These are phyloP conservation scores for Rhabdomys pumilio DNA, from an alignment of 2,797 vertebrate genomes.

Conservation along the genomic window DNA sequence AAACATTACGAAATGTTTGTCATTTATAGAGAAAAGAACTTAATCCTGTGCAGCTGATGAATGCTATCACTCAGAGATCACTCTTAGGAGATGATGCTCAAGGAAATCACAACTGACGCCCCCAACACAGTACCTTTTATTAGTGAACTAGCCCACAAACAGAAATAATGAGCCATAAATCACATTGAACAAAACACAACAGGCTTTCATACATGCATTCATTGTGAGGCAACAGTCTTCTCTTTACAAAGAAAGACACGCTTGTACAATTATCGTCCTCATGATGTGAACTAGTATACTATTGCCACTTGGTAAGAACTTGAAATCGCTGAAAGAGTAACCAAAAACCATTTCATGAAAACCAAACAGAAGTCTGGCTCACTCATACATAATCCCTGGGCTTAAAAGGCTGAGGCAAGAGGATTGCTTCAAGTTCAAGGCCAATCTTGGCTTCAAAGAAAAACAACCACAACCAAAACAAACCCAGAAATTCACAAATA, in stretches of 20 bases:
- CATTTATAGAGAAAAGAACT: slow-evolving; percentile 36
- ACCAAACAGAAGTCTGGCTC: not conserved
- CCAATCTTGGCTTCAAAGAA: not conserved
- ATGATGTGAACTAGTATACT: not conserved
- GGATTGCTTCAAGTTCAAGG: not conserved
- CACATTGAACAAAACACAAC: slow-evolving; percentile 8
- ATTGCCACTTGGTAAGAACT: not conserved
- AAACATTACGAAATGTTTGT: slow-evolving; percentile 15
- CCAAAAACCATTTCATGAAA: slow-evolving; percentile 62
- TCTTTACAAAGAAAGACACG: slow-evolving; percentile 1
- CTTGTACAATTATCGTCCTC: slow-evolving; percentile 38
- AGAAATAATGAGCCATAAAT: slow-evolving; percentile 47
- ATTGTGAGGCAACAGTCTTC: not conserved
- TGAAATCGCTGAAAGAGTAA: slow-evolving; percentile 39
- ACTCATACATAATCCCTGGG: not conserved
- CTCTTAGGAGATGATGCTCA: slow-evolving; percentile 48
- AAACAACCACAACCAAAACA: slow-evolving; percentile 8
- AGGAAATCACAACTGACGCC: slow-evolving; percentile 52
- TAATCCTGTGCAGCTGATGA: slow-evolving; percentile 59
- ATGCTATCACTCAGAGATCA: slow-evolving; percentile 44
- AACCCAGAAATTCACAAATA: slow-evolving; percentile 61
- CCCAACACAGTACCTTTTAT: not conserved
- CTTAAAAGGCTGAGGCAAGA: not conserved
- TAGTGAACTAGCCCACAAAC: slow-evolving; percentile 50
- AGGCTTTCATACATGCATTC: not conserved